Evolutionary conservation across 2,888 invertebrate species (phyloP), one percentile per base, ranked within the genome.

Genomic region (Brachylomia viminalis): DNA sequence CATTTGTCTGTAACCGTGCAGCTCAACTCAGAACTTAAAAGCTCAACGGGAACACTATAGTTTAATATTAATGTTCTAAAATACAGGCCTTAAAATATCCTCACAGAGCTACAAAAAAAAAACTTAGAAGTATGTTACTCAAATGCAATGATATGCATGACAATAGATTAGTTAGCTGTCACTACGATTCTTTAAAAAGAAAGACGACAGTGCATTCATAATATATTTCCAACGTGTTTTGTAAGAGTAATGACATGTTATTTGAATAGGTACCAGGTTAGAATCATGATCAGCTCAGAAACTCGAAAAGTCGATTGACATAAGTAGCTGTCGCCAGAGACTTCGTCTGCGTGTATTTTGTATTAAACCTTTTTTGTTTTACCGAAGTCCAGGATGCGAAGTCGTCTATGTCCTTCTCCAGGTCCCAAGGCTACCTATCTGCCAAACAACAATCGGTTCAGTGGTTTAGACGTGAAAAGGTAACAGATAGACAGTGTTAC

Each of bases 121-220:
- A 66, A 45, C 27, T 10, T 27, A 27, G 15, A 17, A 47, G 6
- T 54, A 38, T 58, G 67, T 38, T 38, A 42, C 61, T 42, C 13
- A 61, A 38, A 58, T 27, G 61, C 8, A 64, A 64, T 67, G 33
- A 13, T 67, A 70, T 70, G n/a, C 33, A 70, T 70, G 30, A 58
- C 17, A 30, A 30, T 58, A 58, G 20, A 30, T 17, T 30, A 30
- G 10, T 10, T 30, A 20, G 30, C 30, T 58, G 58, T 58, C 58
- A 30, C 20, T 30, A 69, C 33, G 33, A 23, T 65, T 45, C 45
- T 69, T 17, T 45, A 15, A 30, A 62, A 61, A 42, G 20, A 23
- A 64, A 65, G n/a, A 47, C 70, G 70, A n/a, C 33, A 33, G 42
- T 47, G 13, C 20, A 13, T 70, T 68, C 20, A 58, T 58, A 17